Evolutionary conservation across 1,140 invertebrate genomes (phyloP), one percentile per base, ranked within the genome.

Genomic region (Drosophila santomea): DNA sequence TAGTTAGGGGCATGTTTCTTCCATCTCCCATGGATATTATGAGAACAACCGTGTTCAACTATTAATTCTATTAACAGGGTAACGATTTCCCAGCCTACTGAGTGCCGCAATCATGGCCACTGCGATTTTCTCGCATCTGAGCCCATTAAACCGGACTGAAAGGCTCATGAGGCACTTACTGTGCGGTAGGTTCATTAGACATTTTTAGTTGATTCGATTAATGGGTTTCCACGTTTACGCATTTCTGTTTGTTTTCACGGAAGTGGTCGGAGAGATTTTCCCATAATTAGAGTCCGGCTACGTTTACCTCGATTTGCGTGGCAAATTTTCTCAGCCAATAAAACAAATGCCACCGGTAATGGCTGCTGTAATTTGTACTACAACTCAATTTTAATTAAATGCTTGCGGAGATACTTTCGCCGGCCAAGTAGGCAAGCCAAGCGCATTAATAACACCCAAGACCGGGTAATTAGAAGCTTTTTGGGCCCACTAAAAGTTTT

Each of bases 161-260:
- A 39, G 69, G 67, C 69, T 71, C 55, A 72, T 60, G 10, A 36
- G 68, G 69, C 72, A 74, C 72, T 64, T 74, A 50, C 55, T 57
- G 58, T 57, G 58, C 38, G 54, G 64, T 38, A 8, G 50, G 57
- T 62, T 80, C 83, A 82, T 88, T 88, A 88, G 83, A 77, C 79
- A 88, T 79, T 88, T 80, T 83, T 51, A 82, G 76, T 88, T 88
- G 83, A 88, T 80, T 79, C 84, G 80, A 88, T 88, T 83, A 88
- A 88, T 88, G 83, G 47, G 72, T 77, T 88, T 83, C 79, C 68
- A 88, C 83, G 88, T 76, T 82, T 88, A 88, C 76, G 85, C 69
- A 89, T 69, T 78, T 82, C 61, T 88, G 71, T 80, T 64, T 58
- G 72, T 75, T 88, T 86, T 80, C 39, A 82, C 83, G 83, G 83